Base-by-base conservation (phyloP, 2,888 invertebrate species). In the Neelides folsomi region DNA sequence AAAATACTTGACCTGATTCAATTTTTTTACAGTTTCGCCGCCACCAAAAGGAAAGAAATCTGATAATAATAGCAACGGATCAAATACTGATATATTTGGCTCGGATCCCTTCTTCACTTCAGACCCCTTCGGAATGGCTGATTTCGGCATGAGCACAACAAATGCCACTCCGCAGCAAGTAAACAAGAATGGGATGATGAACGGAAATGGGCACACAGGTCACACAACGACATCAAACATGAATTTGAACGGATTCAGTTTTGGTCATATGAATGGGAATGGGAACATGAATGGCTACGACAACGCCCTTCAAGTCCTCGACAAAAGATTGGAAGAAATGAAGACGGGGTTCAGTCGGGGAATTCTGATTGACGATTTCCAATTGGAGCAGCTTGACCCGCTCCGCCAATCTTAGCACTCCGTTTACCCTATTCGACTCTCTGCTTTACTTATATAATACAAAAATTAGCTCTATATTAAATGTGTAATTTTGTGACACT, bases 381-480 rank as follows among this genome's bases (percentile, higher is more conserved):
- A 87, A 64, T 75, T 93, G 72, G 92, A 90, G 70, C 89, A 88
- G 72, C 78, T 93, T 71, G 93, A 93, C 76, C 93, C 93, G 55
- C 75, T 93, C 66, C 80, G 83, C 71, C 54, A 59, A 36, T 49
- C 51, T 47, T 55, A 49, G 44, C 16, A 38, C 38, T 13, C n/a
- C 13, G 12, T 36, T 9, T 36, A 36, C 36, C 5, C 15, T 13
- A 13, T 13, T 38, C 38, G 5, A 38, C 38, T 38, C 13, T 38
- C 15, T 13, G 13, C n/a, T 38, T 38, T 13, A 13, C n/a, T 38
- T 13, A 13, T n/a, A n/a, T 13, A 38, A 38, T 38, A 38, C 15
- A 38, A 13, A 38, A 38, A 38, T 13, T 13, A 38, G 15, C 5
- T 38, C n/a, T 38, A 13, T 9, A 38, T 5, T 38, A 5, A n/a